These are phyloP conservation scores for Apostichopus leukothele DNA, from an alignment of 53 echinoderm and acorn worm genomes.

Conservation along the genomic window DNA sequence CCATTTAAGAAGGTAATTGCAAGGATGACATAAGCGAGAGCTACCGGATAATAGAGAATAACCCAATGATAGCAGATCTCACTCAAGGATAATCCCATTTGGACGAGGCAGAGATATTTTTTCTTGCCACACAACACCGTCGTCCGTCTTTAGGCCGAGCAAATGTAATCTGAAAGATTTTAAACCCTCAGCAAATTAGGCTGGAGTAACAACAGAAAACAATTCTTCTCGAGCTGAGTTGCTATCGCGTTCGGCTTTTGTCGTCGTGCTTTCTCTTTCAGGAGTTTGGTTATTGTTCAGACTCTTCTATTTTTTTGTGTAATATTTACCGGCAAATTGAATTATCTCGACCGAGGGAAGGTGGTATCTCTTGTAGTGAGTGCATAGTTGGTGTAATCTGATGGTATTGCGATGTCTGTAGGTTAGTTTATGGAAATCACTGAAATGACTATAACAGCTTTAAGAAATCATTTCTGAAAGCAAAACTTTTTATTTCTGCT, in stretches of 20 bases:
- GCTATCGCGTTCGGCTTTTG: neutral
- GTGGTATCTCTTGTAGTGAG: too few relatives aligned
- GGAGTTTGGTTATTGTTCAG: neutral
- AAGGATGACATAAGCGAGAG: slow-evolving; percentile 39
- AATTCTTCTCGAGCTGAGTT: neutral
- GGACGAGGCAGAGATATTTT: neutral
- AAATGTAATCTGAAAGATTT: neutral
- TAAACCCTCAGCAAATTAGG: too few relatives aligned
- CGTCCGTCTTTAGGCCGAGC: neutral
- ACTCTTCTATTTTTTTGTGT: neutral
- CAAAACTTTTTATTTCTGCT: too few relatives aligned
- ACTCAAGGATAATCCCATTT: slow-evolving; percentile 55
- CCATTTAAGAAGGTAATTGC: slow-evolving; percentile 48
- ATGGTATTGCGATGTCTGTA: too few relatives aligned
- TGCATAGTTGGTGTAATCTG: too few relatives aligned
- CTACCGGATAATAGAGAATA: slow-evolving; percentile 45
- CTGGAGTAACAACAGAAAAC: neutral
- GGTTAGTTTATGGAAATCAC: too few relatives aligned
- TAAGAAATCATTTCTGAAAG: too few relatives aligned
- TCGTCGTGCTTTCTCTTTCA: neutral
- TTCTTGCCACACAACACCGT: neutral
- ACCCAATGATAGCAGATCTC: slow-evolving; percentile 49
- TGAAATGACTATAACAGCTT: too few relatives aligned
- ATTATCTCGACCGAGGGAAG: neutral
- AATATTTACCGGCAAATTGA: neutral